A percentile compares a stretch with the other conserved stretches of the same genome.
Conservation (phyloP, 1,140 invertebrate genomes). For the Scaptomyza pallida region DNA sequence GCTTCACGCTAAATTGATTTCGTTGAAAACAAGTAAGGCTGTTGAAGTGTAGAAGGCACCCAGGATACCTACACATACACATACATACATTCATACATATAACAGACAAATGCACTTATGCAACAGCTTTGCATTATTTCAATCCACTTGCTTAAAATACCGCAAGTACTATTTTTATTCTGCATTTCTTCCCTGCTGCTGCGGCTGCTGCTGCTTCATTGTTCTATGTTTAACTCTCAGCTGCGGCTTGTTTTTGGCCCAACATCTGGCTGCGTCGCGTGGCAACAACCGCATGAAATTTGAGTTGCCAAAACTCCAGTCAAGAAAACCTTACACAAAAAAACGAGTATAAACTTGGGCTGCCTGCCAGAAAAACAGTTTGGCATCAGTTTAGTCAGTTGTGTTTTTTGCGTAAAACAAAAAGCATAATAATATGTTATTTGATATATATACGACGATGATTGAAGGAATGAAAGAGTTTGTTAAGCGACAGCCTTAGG, state of each 20-base stretch:
- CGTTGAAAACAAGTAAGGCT: conserved; percentile 65
- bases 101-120: conserved; percentile 80
- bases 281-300: too few relatives aligned
- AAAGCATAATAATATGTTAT: not conserved
- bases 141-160: conserved; percentile 36
- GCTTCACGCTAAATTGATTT: conserved; percentile 77
- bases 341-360: not conserved
- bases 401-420: not conserved
- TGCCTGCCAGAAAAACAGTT: conserved; percentile 18
- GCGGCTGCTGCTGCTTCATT: not conserved
- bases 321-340: not conserved
- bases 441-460: not conserved
- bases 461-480: not conserved
- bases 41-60: conserved; percentile 13
- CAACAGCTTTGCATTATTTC: conserved; percentile 56
- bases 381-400: conserved; percentile 23
- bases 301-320: conserved; percentile 2
- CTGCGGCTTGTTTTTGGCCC: conserved; percentile 26
- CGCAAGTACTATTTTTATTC: not conserved
- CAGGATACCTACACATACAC: conserved; percentile 18
- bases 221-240: not conserved
- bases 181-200: not conserved
- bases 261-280: conserved; percentile 21
- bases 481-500: too few relatives aligned
- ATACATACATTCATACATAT: conserved; percentile 44